A percentile compares a stretch with the other conserved stretches of the same genome.
These are phyloP conservation scores for Helleia helle DNA, from an alignment of 2,888 invertebrate genomes.

Conservation along the genomic window DNA sequence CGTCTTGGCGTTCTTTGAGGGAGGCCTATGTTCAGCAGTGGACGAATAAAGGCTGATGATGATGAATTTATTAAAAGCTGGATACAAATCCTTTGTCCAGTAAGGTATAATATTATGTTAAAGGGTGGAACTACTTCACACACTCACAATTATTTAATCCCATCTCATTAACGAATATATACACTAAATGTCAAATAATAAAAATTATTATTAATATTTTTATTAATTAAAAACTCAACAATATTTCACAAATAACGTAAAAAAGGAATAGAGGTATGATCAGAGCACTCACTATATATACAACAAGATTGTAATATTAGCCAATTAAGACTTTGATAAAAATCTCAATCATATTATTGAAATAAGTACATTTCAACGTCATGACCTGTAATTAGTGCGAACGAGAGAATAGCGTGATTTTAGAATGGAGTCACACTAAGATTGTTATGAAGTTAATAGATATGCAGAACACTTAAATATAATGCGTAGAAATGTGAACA, in stretches of 20 bases:
- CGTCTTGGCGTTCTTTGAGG: too few relatives aligned
- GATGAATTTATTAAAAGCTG: too few relatives aligned
- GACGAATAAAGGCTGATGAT: too few relatives aligned
- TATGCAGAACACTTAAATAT: conserved; percentile 7
- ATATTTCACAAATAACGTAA: conserved; percentile 55
- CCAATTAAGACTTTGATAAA: too few relatives aligned
- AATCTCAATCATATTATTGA: too few relatives aligned
- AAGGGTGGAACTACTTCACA: too few relatives aligned
- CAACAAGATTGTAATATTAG: too few relatives aligned
- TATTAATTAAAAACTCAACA: conserved; percentile 69
- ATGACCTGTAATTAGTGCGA: neutral
- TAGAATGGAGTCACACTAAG: conserved; percentile 1
- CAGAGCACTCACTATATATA: neutral
- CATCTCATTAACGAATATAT: neutral
- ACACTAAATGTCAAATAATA: neutral
- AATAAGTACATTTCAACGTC: too few relatives aligned
- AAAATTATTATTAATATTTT: conserved; percentile 32
- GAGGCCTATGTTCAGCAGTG: too few relatives aligned
- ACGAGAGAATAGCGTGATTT: neutral
- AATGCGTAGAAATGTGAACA: conserved; percentile 39
- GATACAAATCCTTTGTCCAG: too few relatives aligned
- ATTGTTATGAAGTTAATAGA: neutral
- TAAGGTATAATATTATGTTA: too few relatives aligned
- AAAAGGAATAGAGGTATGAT: conserved; percentile 17
- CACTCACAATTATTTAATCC: too few relatives aligned